Percentiles rank a stretch among this genome's conserved stretches.
phyloP scores from a whole-genome alignment of 2,888 invertebrate genomes.

The Tachina fera region DNA sequence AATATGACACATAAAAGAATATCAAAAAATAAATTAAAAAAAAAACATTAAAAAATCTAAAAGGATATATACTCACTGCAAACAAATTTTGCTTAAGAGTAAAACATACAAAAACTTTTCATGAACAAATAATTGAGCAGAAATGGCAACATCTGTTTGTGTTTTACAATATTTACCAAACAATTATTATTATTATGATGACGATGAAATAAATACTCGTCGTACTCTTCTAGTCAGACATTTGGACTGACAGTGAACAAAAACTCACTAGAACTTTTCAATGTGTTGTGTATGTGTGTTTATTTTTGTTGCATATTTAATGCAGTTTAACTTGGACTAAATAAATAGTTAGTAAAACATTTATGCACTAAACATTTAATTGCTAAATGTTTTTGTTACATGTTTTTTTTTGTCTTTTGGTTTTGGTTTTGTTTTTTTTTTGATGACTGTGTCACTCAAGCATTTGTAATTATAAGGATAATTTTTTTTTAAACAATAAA shows the following conservation, averaged over 20 bases:
- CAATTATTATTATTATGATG: slow-evolving; percentile 57
- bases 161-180: slow-evolving; percentile 58
- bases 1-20: slow-evolving; percentile 6
- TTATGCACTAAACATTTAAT: slow-evolving; percentile 62
- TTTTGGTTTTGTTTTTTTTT: background rate
- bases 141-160: slow-evolving; percentile 54
- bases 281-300: background rate
- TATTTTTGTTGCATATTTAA: background rate
- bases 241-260: background rate
- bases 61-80: background rate
- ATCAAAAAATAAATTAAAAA: background rate
- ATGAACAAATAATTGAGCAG: slow-evolving; percentile 48
- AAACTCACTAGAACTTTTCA: background rate
- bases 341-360: slow-evolving; percentile 49
- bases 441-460: slow-evolving; percentile 28
- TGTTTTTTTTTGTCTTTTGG: background rate
- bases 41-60: slow-evolving; percentile 3
- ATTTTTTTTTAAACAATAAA: background rate
- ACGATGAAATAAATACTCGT: background rate
- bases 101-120: slow-evolving; percentile 28
- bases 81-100: slow-evolving; percentile 17
- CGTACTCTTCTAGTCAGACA: background rate
- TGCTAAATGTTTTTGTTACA: slow-evolving; percentile 21
- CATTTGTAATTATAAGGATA: background rate
- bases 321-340: slow-evolving; percentile 35